Base-by-base conservation (phyloP, 2,113 vertebrate genomes). In the Megaceryle maxima region DNA sequence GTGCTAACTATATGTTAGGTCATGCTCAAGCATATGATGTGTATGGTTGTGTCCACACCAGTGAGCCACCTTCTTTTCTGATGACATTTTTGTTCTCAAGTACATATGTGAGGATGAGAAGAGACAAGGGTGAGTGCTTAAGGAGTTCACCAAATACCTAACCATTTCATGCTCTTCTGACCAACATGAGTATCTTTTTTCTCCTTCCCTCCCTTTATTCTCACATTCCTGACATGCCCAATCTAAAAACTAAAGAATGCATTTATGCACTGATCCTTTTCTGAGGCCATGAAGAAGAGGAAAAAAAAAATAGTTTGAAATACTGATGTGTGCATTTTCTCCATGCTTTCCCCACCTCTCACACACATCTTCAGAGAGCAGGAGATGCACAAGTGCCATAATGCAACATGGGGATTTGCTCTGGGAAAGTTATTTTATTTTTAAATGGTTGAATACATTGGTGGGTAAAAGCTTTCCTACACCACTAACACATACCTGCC, bases 91-190 rank as follows among this genome's bases (percentile, higher is more conserved):
- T 4, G 63, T 88, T 82, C 69, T 68, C 16, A 33, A 18, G 17
- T 3, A 7, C 5, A 9, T 0, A 0, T 44, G 8, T 39, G 16
- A 46, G 39, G 17, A 51, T 46, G 17, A 41, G 18, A 67, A 55
- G 15, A 33, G 73, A 82, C 11, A 77, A 78, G 7, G 18, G 2
- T 20, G 24, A 48, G 2, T 26, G 13, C 28, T 79, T 75, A 31
- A 63, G 53, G 17, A 60, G 7, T 55, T 85, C 48, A 77, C 5
- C n/a, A 48, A 35, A 39, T 59, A 62, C 4, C 24, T 67, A 20
- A 37, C 6, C 1, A 5, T 31, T 64, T 72, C 6, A 6, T 16
- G 5, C 3, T 70, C 4, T 76, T 89, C 43, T 85, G 53, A 39
- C 22, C 13, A 33, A 48, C 11, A 50, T 0, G 2, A 68, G 16